Evolutionary conservation across 2,888 invertebrate genomes (phyloP).

Genomic region (Mythimna lalbum): DNA sequence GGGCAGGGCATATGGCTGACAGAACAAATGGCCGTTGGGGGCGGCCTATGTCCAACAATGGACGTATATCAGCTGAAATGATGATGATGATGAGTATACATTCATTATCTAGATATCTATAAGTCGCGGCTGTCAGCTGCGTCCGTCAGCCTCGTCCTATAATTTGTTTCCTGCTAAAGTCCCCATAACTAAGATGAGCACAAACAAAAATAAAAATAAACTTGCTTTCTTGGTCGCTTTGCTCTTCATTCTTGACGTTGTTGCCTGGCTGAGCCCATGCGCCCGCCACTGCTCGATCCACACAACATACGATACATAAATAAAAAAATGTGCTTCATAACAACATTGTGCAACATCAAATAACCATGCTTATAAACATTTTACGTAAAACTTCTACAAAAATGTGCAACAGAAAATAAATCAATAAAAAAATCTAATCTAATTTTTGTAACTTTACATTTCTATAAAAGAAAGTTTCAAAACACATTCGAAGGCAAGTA

Average conservation of each 20-base stretch:
- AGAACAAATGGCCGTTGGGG: no score
- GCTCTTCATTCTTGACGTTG: slow-evolving; percentile 76
- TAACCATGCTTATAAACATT: slow-evolving; percentile 41
- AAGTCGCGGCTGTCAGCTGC: no score
- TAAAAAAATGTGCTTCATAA: slow-evolving; percentile 60
- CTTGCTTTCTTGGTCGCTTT: slow-evolving; percentile 87
- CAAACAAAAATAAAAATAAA: slow-evolving; percentile 68
- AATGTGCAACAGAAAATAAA: slow-evolving; percentile 11
- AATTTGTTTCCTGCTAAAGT: neutral
- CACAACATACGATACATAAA: slow-evolving; percentile 69
- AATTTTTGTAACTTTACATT: neutral
- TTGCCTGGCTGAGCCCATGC: slow-evolving; percentile 69
- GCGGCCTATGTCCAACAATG: no score
- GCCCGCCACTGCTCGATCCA: slow-evolving; percentile 75
- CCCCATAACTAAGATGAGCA: slow-evolving; percentile 33
- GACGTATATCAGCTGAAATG: no score
- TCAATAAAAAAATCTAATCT: no score
- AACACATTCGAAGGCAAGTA: slow-evolving; percentile 7
- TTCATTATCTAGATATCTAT: no score
- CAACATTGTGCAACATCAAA: slow-evolving; percentile 50
- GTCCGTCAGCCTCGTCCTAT: no score
- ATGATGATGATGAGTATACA: no score
- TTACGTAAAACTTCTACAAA: slow-evolving; percentile 13
- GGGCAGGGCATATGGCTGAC: no score
- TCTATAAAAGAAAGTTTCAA: neutral